Percentiles rank a stretch among this genome's conserved stretches.
Evolutionary conservation across 2,888 invertebrate species (phyloP).

Genomic region (Merodon equestris): DNA sequence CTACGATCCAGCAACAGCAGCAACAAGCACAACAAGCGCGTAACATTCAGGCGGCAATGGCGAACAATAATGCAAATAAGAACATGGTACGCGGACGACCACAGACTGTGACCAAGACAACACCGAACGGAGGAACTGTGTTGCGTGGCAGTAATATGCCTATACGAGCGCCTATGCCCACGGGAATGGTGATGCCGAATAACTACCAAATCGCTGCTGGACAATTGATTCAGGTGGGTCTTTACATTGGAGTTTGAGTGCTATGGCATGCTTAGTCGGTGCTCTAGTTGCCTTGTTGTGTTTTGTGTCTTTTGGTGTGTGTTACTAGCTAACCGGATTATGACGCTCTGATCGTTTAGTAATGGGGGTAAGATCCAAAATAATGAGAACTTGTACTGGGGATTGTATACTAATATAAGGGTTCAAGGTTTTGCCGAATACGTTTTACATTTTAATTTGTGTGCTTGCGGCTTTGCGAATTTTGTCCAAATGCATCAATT

Average conservation of each 20-base stretch:
- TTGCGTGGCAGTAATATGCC: constrained; percentile 72
- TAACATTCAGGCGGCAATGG: constrained; percentile 75
- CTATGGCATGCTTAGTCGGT: constrained; percentile 20
- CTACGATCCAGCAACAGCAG: constrained; percentile 77
- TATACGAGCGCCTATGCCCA: constrained; percentile 74
- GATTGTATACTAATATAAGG: too few relatives aligned
- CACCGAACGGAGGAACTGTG: constrained; percentile 71
- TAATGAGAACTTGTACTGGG: too few relatives aligned
- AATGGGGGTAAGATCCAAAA: too few relatives aligned
- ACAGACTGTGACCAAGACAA: constrained; percentile 72
- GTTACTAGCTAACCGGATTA: too few relatives aligned
- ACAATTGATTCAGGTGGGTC: constrained; percentile 76
- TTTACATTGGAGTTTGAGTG: neutral
- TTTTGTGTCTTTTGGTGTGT: constrained; percentile 12
- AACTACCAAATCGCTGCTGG: constrained; percentile 77
- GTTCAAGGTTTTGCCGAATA: too few relatives aligned
- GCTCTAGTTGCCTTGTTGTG: neutral
- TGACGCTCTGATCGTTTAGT: too few relatives aligned
- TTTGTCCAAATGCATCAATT: too few relatives aligned
- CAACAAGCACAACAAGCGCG: constrained; percentile 75
- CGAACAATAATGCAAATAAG: constrained; percentile 70
- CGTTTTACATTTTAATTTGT: too few relatives aligned
- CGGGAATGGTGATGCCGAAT: constrained; percentile 76
- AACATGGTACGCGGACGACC: constrained; percentile 74
- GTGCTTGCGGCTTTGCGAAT: too few relatives aligned